Evolutionary conservation across 2,113 vertebrate genomes (phyloP), one percentile per base, ranked within the genome.

Genomic region (Perognathus longimembris): DNA sequence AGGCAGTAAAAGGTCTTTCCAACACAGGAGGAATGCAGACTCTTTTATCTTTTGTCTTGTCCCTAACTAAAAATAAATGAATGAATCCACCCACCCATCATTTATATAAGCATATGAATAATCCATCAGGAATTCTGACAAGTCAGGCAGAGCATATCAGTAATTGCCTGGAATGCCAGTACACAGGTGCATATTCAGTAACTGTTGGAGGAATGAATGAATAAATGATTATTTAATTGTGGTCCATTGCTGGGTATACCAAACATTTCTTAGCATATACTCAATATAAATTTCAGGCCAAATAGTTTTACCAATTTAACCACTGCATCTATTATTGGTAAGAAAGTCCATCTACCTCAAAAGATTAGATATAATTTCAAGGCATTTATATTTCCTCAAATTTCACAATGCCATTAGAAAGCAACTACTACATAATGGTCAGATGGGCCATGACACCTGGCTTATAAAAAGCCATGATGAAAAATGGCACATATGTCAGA

Each of bases 401-500:
- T 88, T 71, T 84, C 61, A 89, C 3, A 73, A 67, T 64, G 38
- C 36, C 64, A 71, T 40, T 24, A 87, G 80, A 96, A 96, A 89
- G 38, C 57, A 93, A 45, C 11, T 40, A 9, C 82, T n/a, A 87
- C 74, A 36, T 3, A 94, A 59, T 24, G 30, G 40, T 67, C 32
- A 83, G 21, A 80, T 24, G 30, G 15, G 15, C 6, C 73, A 2
- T 66, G 74, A 74, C 8, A 57, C 38, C 18, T 77, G 38, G 67
- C 34, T 89, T 54, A 84, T 42, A 67, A 76, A 94, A 80, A 36
- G 57, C 1, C 70, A n/a, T 77, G 81, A 77, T 61, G 36, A 79
- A 88, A 85, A 89, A 82, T 34, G 54, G 5, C 54, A 86, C 75
- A 40, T 2, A 34, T 87, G 78, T 32, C 57, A 78, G 77, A 7